These are phyloP conservation scores for Leptothorax acervorum DNA, from an alignment of 2,888 invertebrate genomes.

Conservation along the genomic window DNA sequence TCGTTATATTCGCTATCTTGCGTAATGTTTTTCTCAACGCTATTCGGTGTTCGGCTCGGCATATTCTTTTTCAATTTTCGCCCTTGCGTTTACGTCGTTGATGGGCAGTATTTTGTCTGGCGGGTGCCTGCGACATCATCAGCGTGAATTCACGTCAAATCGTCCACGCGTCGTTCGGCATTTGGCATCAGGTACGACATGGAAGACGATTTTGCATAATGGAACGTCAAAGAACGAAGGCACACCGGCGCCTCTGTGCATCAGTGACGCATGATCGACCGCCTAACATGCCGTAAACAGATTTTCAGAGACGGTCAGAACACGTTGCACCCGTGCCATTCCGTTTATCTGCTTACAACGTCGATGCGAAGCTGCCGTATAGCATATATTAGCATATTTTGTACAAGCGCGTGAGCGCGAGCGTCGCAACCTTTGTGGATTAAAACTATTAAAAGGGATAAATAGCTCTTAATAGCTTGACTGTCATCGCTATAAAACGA, in stretches of 20 bases:
- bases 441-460: constrained; percentile 22
- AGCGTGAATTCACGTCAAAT: constrained; percentile 75
- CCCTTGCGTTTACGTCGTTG: constrained; percentile 45
- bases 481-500: constrained; percentile 3
- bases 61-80: constrained; percentile 42
- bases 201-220: constrained; percentile 79
- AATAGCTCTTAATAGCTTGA: constrained; percentile 2
- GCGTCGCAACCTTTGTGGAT: background rate
- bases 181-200: constrained; percentile 66
- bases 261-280: constrained; percentile 78
- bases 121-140: constrained; percentile 56
- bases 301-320: constrained; percentile 75
- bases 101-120: constrained; percentile 51
- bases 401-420: constrained; percentile 23
- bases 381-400: constrained; percentile 43
- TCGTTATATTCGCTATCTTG: background rate
- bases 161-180: constrained; percentile 73
- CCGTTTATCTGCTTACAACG: constrained; percentile 72
- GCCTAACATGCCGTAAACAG: constrained; percentile 78
- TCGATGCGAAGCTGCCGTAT: constrained; percentile 49
- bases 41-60: background rate
- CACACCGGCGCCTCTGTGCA: constrained; percentile 69
- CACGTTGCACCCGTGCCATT: constrained; percentile 65
- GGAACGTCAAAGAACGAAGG: constrained; percentile 75
- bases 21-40: constrained; percentile 8